Percentiles rank a stretch among this genome's conserved stretches.
Evolutionary conservation across 2,113 vertebrate genomes (phyloP).

Genomic region (Uropsilus gracilis): DNA sequence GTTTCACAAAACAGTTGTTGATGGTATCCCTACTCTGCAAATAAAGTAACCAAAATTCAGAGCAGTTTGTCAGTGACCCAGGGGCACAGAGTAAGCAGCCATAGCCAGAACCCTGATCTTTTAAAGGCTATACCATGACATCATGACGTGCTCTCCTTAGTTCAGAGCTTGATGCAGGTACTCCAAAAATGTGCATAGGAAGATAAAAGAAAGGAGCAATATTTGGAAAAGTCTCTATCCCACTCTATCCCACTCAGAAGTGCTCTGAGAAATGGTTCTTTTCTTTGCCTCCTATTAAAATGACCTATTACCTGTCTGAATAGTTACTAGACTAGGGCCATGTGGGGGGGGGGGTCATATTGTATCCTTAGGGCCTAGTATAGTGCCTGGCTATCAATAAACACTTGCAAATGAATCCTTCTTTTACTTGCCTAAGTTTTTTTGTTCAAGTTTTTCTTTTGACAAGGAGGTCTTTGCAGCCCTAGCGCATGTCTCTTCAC

Average conservation of each 20-base stretch:
- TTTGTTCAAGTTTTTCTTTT: constrained; percentile 17
- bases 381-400: not conserved
- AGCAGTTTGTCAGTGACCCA: not conserved
- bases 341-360: not conserved
- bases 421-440: not conserved
- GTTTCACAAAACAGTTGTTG: not conserved
- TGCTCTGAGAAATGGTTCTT: not conserved
- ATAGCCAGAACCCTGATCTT: not conserved
- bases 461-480: not conserved
- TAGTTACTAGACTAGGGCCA: not conserved
- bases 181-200: not conserved
- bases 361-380: not conserved
- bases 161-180: not conserved
- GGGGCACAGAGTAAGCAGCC: not conserved
- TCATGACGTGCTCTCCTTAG: not conserved
- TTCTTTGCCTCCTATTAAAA: not conserved
- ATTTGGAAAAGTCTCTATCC: not conserved
- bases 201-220: not conserved
- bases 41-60: not conserved
- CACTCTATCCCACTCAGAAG: not conserved
- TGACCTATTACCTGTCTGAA: not conserved
- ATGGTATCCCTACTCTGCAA: not conserved
- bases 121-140: not conserved
- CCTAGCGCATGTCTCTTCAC: no score
- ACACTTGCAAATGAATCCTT: not conserved